Base-by-base conservation (phyloP, 2,797 vertebrate species). In the Clarias platycephalus region DNA sequence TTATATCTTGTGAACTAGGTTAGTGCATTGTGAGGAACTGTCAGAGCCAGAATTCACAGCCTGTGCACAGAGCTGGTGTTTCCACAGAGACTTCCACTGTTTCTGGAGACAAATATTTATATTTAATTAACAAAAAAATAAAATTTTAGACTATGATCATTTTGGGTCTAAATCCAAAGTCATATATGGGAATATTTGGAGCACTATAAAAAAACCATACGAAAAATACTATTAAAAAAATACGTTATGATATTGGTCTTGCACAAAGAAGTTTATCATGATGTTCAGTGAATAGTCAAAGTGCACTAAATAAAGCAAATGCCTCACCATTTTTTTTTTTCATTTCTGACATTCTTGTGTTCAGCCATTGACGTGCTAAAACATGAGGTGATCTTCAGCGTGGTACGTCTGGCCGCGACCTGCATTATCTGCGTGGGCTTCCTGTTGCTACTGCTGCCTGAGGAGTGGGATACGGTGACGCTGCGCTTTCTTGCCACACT, bases 401-500 rank as follows among this genome's bases (percentile, higher is more conserved):
- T 98, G 0, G 98, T 99, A 86, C 95, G 97, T n/a, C 91, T 99
- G 91, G 96, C 97, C 15, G 98, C 98, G 63, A 99, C 97, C 86
- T 96, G 97, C 93, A 96, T 98, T 91, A 99, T 99, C 91, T 98
- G 97, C 91, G 90, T 98, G 16, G 98, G 98, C 0, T 99, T 99
- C 92, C 92, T 99, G 89, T 95, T 99, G 28, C 95, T 99, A 95
- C 93, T 99, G 72, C 93, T 99, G 81, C 98, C 98, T 0, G 98
- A 99, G 89, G 98, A 99, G 89, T 99, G 98, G 98, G 98, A 99
- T 79, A 96, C 98, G 5, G 96, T 98, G 83, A 99, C 97, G 0
- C 93, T 99, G 91, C 94, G 96, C 81, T 98, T 99, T 93, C 95
- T 99, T 89, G 96, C 98, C 88, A 95, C 92, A 91, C 93, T 99